phyloP scores from a whole-genome alignment of 2,113 vertebrate genomes.

The Aramus guarauna region DNA sequence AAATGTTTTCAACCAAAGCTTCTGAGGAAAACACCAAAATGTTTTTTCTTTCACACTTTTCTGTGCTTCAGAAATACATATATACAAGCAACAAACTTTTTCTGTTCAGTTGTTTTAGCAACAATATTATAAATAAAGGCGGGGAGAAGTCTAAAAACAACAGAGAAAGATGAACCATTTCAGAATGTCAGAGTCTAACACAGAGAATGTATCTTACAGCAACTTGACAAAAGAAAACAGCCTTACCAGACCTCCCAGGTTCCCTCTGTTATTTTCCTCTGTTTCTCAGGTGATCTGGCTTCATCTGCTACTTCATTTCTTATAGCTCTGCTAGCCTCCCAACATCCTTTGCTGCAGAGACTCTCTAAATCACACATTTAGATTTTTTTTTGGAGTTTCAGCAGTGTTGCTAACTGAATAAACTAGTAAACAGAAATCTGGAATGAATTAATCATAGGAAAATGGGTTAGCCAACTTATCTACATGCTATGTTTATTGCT shows the following conservation, averaged over 20 bases:
- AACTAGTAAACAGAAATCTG: neutral
- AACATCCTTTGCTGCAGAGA: neutral
- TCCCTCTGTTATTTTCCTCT: accelerated
- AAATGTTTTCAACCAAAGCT: neutral
- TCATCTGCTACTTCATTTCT: neutral
- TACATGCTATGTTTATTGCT: neutral
- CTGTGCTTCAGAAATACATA: neutral
- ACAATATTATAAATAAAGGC: neutral
- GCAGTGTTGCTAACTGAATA: neutral
- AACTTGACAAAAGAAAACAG: neutral
- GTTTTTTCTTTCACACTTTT: neutral
- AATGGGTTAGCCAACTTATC: neutral
- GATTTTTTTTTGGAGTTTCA: neutral
- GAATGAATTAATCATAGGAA: neutral
- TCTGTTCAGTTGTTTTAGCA: neutral
- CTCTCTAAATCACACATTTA: neutral
- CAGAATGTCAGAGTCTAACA: neutral
- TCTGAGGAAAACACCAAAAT: neutral
- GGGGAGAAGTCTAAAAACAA: neutral
- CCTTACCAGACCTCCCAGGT: neutral
- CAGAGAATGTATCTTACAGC: accelerated
- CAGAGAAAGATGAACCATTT: neutral
- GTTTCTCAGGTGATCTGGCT: neutral
- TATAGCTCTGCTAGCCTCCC: neutral
- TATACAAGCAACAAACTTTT: neutral